These are phyloP conservation scores for Greenwoodochromis staneri DNA, from an alignment of 2,113 vertebrate species.

Conservation along the genomic window DNA sequence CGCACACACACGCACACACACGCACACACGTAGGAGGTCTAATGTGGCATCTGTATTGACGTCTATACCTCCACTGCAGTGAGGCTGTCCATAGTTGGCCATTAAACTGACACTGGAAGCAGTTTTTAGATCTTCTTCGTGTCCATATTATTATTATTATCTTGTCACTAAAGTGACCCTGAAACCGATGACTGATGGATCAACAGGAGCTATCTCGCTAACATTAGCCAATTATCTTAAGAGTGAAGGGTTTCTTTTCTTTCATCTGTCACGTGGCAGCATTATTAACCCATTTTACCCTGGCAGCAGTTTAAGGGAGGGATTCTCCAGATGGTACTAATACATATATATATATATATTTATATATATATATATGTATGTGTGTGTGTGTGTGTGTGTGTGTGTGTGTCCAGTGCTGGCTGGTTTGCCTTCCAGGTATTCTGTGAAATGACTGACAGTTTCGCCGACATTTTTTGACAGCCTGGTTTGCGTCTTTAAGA, in stretches of 20 bases:
- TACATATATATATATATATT: accelerated
- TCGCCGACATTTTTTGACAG: not conserved
- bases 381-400: accelerated
- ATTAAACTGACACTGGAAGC: not conserved
- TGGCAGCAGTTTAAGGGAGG: not conserved
- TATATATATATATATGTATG: accelerated
- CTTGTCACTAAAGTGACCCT: not conserved
- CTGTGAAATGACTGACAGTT: not conserved
- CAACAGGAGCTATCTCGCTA: not conserved
- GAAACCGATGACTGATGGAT: accelerated
- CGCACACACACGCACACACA: accelerated
- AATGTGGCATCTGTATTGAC: not conserved
- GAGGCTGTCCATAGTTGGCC: not conserved
- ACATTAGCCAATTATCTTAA: not conserved
- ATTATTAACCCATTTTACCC: not conserved
- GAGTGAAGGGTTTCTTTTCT: not conserved
- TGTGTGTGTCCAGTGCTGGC: not conserved
- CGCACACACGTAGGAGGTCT: accelerated
- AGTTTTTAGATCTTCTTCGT: not conserved
- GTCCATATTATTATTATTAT: not conserved
- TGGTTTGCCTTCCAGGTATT: not conserved
- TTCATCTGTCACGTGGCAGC: accelerated
- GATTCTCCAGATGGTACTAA: not conserved
- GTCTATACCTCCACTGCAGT: not conserved
- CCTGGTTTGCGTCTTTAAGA: not conserved